phyloP scores from a whole-genome alignment of 2,113 vertebrate genomes.

The Percina caprodes region DNA sequence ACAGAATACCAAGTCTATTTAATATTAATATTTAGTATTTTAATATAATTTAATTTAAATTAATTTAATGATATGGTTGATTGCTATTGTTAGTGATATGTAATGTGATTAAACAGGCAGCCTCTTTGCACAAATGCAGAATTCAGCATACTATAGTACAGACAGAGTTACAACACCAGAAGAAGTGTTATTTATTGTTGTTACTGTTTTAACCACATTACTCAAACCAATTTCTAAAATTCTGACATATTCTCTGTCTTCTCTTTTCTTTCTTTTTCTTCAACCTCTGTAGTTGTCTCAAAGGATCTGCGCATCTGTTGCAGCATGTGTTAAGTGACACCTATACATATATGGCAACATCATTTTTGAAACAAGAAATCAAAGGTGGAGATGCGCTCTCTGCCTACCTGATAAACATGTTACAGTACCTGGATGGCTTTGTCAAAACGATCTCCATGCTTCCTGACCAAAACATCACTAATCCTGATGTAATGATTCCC shows the following conservation, averaged over 20 bases:
- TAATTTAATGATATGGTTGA: not conserved
- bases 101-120: not conserved
- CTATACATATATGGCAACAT: conserved; percentile 22
- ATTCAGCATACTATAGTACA: not conserved
- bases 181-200: not conserved
- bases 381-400: conserved; percentile 52
- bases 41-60: too few relatives aligned
- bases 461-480: conserved; percentile 54
- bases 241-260: conserved; percentile 11
- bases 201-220: not conserved
- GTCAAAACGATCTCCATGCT: conserved; percentile 20
- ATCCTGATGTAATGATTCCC: conserved; percentile 45
- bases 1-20: not conserved
- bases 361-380: conserved; percentile 49
- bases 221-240: not conserved
- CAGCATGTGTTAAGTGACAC: conserved; percentile 61
- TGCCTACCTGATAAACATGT: conserved; percentile 59
- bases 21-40: too few relatives aligned
- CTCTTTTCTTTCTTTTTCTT: conserved; percentile 19
- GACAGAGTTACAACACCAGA: not conserved
- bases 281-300: conserved; percentile 62
- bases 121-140: not conserved
- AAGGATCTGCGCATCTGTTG: conserved; percentile 76
- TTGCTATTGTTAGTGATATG: not conserved
- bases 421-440: conserved; percentile 56